Conservation (phyloP, 1,140 invertebrate species). For the Euura lappo region DNA sequence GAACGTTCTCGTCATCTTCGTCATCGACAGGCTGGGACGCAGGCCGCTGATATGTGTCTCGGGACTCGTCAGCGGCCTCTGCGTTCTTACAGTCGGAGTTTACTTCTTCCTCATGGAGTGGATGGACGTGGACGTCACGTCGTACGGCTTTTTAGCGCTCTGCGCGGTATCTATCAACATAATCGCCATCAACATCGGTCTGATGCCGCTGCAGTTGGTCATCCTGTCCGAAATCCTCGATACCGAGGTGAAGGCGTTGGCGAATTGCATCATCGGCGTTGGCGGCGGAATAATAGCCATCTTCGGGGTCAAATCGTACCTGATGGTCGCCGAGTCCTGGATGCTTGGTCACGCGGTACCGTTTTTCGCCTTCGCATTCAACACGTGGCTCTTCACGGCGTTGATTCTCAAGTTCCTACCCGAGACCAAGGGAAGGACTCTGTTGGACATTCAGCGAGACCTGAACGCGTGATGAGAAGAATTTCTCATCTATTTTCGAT, state of each 20-base stretch:
- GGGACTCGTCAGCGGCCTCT: constrained; percentile 29
- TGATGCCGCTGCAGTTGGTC: constrained; percentile 72
- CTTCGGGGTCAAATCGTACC: constrained; percentile 74
- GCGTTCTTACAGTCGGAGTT: constrained; percentile 61
- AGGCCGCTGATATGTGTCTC: constrained; percentile 59
- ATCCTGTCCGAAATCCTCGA: constrained; percentile 76
- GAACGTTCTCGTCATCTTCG: constrained; percentile 35
- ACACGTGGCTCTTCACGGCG: constrained; percentile 57
- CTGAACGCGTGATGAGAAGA: constrained; percentile 20
- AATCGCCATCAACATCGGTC: constrained; percentile 70
- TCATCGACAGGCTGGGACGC: constrained; percentile 60
- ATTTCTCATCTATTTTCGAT: not conserved
- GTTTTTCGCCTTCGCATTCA: constrained; percentile 73
- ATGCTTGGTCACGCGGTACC: constrained; percentile 66
- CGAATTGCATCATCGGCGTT: constrained; percentile 70
- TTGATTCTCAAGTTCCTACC: constrained; percentile 69
- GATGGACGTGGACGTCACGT: constrained; percentile 16
- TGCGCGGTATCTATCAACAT: constrained; percentile 67
- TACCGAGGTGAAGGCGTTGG: constrained; percentile 69
- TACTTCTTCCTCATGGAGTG: constrained; percentile 66
- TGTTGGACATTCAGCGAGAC: constrained; percentile 51
- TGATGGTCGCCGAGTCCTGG: constrained; percentile 64
- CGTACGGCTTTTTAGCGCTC: constrained; percentile 64
- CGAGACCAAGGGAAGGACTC: constrained; percentile 81
- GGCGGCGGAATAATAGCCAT: constrained; percentile 72